These are phyloP conservation scores for Rhinichthys osculus DNA, from an alignment of 2,797 vertebrate species.

Conservation along the genomic window DNA sequence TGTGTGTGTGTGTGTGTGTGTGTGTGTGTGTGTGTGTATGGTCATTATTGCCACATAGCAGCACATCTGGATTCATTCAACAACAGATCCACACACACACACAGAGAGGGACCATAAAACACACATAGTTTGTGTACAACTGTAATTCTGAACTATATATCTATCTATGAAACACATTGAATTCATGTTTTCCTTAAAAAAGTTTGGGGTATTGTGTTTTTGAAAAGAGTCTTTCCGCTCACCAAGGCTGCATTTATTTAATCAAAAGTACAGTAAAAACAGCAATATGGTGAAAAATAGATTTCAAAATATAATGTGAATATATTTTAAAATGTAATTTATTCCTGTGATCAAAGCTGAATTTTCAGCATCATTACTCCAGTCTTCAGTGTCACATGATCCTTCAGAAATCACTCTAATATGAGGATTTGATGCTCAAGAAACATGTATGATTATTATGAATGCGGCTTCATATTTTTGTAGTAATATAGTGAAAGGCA, in stretches of 20 bases:
- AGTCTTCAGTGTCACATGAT: too few relatives aligned
- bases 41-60: slow-evolving; percentile 49
- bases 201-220: not conserved
- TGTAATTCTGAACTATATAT: not conserved
- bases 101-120: not conserved
- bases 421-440: rapidly evolving
- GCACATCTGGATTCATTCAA: slow-evolving; percentile 81
- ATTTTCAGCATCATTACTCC: not conserved
- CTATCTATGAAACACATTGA: not conserved
- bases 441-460: too few relatives aligned
- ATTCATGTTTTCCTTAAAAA: not conserved
- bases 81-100: slow-evolving; percentile 71
- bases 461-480: too few relatives aligned
- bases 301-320: too few relatives aligned
- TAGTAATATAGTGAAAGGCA: not conserved
- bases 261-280: not conserved
- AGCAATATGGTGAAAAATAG: not conserved
- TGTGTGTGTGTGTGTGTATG: slow-evolving; percentile 4
- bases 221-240: not conserved
- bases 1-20: slow-evolving; percentile 1
- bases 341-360: not conserved
- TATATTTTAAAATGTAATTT: not conserved
- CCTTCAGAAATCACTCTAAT: too few relatives aligned
- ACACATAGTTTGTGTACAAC: not conserved
- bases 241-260: not conserved